Evolutionary conservation across 1,140 invertebrate genomes (phyloP), one percentile per base, ranked within the genome.

Genomic region (Papilio glaucus): DNA sequence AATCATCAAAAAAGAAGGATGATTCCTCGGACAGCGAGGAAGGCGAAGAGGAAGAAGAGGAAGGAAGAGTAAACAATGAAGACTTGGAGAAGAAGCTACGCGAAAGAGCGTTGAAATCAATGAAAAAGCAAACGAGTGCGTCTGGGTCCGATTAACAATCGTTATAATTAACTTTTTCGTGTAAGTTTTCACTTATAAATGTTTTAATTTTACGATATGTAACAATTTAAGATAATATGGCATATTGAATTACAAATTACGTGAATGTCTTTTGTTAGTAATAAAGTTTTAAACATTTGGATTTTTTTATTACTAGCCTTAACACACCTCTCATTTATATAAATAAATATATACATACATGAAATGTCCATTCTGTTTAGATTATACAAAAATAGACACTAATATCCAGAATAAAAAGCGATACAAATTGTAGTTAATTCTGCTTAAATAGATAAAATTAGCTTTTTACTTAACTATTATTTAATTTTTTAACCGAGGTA

Each of bases 71-170:
- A 53, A 95, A 95, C 18, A 95, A 95, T 82, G 97, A 98, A 82
- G 97, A 98, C 93, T 92, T 97, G 70, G 97, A 98, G 85, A 97
- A 96, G 84, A 97, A 97, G 90, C 93, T 98, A 75, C 94, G 97
- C n/a, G 97, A 98, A 88, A 96, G 97, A 79, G 97, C 97, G 38
- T 92, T 98, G 12, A 95, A 95, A 78, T 95, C 94, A 2, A 95
- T 95, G 94, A 95, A 95, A 69, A 94, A 94, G 71, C 93, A 94
- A 79, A 92, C 92, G 13, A 94, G 93, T 79, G 86, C 76, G 5
- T 94, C 93, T 68, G 91, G 89, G 33, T 93, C 91, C 6, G 92
- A 93, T 65, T 93, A 92, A 37, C 15, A 73, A 72, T 63, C 42
- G 21, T 45, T 41, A n/a, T n/a, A 33, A 38, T 41, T 39, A 42